Evolutionary conservation across 2,113 vertebrate genomes (phyloP), one percentile per base, ranked within the genome.

Genomic region (Semicossyphus pulcher): DNA sequence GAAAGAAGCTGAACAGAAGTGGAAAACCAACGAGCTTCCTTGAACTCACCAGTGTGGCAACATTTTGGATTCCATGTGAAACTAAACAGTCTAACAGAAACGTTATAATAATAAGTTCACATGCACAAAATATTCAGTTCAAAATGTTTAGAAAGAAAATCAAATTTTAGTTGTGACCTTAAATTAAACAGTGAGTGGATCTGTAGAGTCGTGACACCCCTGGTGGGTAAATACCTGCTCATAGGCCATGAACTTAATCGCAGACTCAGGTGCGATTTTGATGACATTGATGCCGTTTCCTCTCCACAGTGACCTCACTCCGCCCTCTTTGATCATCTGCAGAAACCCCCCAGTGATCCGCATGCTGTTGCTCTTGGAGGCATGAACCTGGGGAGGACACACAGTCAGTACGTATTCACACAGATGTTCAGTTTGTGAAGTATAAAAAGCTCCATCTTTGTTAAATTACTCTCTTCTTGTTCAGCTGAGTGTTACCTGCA

Each of bases 201-300:
- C 8, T 32, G 4, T 32, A 36, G 8, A 39, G 37, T 12, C 14
- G 34, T 15, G 3, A 31, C 31, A 31, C 31, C 8, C 31, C 31
- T 31, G 37, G 8, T 9, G 1, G 5, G 7, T 15, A 20, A 14
- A 62, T 69, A 98, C 97, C 95, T 99, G 97, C 57, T 99, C 97
- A 0, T 99, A 99, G 0, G 97, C 97, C 96, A 99, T 98, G 91
- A 99, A 99, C 68, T 99, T 99, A 77, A 99, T 97, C 20, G 97
- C 97, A 0, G 97, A 96, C 78, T 99, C 97, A 0, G 97, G 97
- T 1, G 95, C 97, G 1, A 99, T 99, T 88, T 99, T 99, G 70
- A 99, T 87, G 80, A 98, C 97, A 0, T 99, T 99, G 86, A 99
- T 98, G 74, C 97, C 97, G 0, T 99, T 99, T 18, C 97, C 97